Evolutionary conservation across 2,113 vertebrate species (phyloP).

Genomic region (Triplophysa tibetana): DNA sequence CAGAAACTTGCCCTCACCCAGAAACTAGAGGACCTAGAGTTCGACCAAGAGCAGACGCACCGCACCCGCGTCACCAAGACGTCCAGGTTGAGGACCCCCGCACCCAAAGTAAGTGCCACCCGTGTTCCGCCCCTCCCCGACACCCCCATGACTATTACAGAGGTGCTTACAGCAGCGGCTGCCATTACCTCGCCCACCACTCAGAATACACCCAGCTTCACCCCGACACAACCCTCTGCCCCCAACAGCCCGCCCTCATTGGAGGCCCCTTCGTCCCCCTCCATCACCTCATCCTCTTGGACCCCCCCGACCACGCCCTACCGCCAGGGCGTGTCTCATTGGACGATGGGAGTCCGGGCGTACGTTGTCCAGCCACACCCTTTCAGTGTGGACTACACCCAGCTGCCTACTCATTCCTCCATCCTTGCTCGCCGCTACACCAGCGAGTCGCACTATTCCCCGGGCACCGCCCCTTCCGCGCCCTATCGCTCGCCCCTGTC

Average conservation of each 20-base stretch:
- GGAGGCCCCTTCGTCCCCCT: constrained; percentile 63
- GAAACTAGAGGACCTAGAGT: constrained; percentile 95
- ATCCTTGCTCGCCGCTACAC: constrained; percentile 55
- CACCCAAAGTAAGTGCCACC: constrained; percentile 94
- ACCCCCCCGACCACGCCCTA: constrained; percentile 57
- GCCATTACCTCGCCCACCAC: constrained; percentile 47
- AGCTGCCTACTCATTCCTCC: constrained; percentile 47
- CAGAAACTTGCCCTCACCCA: constrained; percentile 98
- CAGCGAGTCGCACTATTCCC: constrained; percentile 54
- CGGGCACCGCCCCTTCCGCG: constrained; percentile 56
- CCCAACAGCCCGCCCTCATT: constrained; percentile 64
- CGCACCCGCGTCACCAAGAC: constrained; percentile 81
- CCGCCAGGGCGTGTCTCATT: constrained; percentile 64
- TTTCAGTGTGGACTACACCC: constrained; percentile 59
- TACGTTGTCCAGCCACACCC: constrained; percentile 69
- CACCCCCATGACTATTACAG: constrained; percentile 41
- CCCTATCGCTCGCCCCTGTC: constrained; percentile 64
- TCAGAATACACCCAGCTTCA: constrained; percentile 39
- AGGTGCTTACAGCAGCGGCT: constrained; percentile 41
- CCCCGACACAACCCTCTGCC: constrained; percentile 47
- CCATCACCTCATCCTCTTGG: constrained; percentile 46
- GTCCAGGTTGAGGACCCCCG: constrained; percentile 82
- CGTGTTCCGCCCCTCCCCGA: constrained; percentile 61
- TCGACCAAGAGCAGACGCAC: constrained; percentile 92
- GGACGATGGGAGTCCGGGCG: constrained; percentile 68